Evolutionary conservation across 2,888 invertebrate species (phyloP), one percentile per base, ranked within the genome.

Genomic region (Drosophila kambysellisi): DNA sequence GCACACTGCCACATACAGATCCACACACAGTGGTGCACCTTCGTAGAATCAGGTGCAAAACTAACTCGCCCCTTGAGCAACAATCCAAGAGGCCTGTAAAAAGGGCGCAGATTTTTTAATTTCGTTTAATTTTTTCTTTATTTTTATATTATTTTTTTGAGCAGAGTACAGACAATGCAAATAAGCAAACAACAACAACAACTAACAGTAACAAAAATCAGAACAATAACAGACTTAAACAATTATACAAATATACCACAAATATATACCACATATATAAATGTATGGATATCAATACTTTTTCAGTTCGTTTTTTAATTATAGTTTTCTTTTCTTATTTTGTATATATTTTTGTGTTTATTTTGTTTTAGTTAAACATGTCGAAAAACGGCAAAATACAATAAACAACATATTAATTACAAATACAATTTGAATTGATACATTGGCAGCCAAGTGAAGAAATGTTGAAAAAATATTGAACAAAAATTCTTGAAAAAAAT

Each of bases 151-250:
- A 11, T 20, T 20, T 37, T 41, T 37, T 65, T 59, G 57, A 58
- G 74, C 79, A 77, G 63, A 71, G 71, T 79, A 64, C 76, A 79
- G 76, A 78, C 76, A 30, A 65, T 71, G 64, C 53, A 70, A 56
- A 57, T 43, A 60, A 58, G 15, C 30, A 54, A 74, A 50, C 51
- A 62, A 58, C 32, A 70, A 54, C 64, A 60, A 52, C 37, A 70
- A 33, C 70, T 41, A 15, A 70, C 70, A 54, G 52, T 12, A 60
- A 73, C 52, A 58, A 41, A 5, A 53, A 63, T 53, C 62, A 39
- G 43, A 63, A 62, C 48, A 62, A 74, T 59, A 70, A 59, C 48
- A 54, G 64, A 53, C 46, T 29, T 30, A 17, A 59, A 74, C 57
- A 15, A 46, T 46, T 25, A 76, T 46, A 67, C 48, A 67, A 59